Base-by-base conservation (phyloP, 2,797 vertebrate species). In the Lepilemur septentrionalis region DNA sequence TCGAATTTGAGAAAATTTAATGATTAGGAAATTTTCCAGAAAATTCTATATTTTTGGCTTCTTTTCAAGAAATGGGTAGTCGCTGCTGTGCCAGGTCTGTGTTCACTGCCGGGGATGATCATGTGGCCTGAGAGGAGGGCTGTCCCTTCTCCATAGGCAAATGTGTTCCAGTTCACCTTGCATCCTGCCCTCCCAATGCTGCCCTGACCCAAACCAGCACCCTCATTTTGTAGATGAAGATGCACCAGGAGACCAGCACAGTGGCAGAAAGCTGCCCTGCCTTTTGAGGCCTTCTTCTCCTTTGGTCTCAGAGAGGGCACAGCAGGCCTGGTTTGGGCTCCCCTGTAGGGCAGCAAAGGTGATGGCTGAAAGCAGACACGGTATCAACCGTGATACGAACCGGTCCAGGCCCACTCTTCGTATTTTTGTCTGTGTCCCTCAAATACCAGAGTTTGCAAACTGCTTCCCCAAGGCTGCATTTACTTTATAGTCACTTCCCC, bases 201-300 rank as follows among this genome's bases (percentile, higher is more conserved):
- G 7, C 4, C 14, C 57, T 41, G n/a, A 55, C 14, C 8, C 41
- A 25, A 43, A 43, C 38, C 48, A 84, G 20, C 13, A 17, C 13
- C 5, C 11, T 43, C 43, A n/a, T 50, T 10, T 76, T 35, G 25
- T 13, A 17, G 30, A 12, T 7, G 2, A 20, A 32, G 32, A 14
- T 32, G 81, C 32, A 15, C 25, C 6, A 6, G 30, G 63, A 28
- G 55, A 22, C 0, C 2, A 3, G 15, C 5, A 30, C n/a, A 12
- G 18, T 7, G 17, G 11, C 0, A 0, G 20, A 4, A 18, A 15
- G 46, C 28, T 18, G 30, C 28, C 41, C 10, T 5, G 23, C 13
- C 17, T 28, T 46, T 1, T 55, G 1, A 25, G 72, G 43, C 6
- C 59, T n/a, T 41, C 1, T 25, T 22, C 17, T 18, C 1, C 28